Evolutionary conservation across 2,888 invertebrate species (phyloP).

Genomic region (Oxyteleia sp.): DNA sequence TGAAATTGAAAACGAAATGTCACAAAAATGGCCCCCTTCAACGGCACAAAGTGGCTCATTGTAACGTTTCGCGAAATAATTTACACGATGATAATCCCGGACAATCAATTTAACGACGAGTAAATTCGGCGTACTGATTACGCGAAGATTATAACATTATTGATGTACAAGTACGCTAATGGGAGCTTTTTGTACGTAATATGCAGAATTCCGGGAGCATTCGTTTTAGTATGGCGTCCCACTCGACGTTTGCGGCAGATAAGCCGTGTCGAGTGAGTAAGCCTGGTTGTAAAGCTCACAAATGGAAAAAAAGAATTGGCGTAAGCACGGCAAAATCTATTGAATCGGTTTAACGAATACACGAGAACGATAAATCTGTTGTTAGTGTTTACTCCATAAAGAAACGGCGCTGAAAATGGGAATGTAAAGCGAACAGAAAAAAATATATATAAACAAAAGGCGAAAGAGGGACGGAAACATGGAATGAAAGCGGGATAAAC

Average conservation of each 20-base stretch:
- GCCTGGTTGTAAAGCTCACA: slow-evolving; percentile 70
- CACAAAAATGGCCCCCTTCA: too few relatives aligned
- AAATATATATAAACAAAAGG: slow-evolving; percentile 22
- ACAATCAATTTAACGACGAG: slow-evolving; percentile 3
- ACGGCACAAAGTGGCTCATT: neutral
- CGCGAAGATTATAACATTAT: slow-evolving; percentile 39
- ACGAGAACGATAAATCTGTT: slow-evolving; percentile 85
- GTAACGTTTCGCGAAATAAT: neutral
- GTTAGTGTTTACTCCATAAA: slow-evolving; percentile 77
- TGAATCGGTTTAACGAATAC: slow-evolving; percentile 86
- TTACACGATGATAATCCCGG: slow-evolving; percentile 12
- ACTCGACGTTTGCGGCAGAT: slow-evolving; percentile 64
- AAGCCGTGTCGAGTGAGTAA: slow-evolving; percentile 69
- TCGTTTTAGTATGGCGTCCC: slow-evolving; percentile 19
- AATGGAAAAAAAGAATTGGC: slow-evolving; percentile 77
- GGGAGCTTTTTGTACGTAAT: slow-evolving; percentile 38
- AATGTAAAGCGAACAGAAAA: neutral
- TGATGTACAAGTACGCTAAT: slow-evolving; percentile 42
- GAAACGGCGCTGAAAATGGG: slow-evolving; percentile 47
- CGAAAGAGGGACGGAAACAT: slow-evolving; percentile 11
- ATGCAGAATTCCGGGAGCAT: slow-evolving; percentile 34
- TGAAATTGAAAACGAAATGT: too few relatives aligned
- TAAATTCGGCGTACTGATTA: slow-evolving; percentile 33
- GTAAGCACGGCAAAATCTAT: slow-evolving; percentile 85
- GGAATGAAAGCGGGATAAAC: slow-evolving; percentile 41